Base-by-base conservation (phyloP, 2,888 invertebrate species). In the Petrolisthes manimaculis region DNA sequence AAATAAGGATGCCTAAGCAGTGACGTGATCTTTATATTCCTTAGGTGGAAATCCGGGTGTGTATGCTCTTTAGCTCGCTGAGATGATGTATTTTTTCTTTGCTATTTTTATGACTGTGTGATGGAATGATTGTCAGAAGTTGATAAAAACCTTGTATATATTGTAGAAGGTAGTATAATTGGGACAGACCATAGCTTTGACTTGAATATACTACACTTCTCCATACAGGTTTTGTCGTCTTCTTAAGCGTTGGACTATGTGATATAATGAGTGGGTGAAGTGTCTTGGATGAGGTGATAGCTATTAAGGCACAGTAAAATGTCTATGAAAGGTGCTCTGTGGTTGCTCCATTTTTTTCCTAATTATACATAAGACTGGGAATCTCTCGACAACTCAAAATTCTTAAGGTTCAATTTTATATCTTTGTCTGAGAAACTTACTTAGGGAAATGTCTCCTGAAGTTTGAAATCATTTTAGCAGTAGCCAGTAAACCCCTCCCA, bases 351-450 rank as follows among this genome's bases (percentile, higher is more conserved):
- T 71, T n/a, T 69, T 51, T n/a, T 67, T 24, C 18, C 14, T 37
- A 18, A 69, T 71, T 53, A 37, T 8, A n/a, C 8, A 83, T 69
- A 53, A 83, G 51, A 83, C n/a, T 55, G 61, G 74, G 74, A 83
- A 83, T 83, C 83, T 71, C 83, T 74, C 53, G 24, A 37, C n/a
- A 12, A n/a, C 24, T n/a, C 18, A n/a, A 71, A 12, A 83, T 54
- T 83, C 53, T 83, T n/a, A 54, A 21, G 21, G 53, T 69, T 61
- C 54, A 53, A n/a, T 18, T 74, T 69, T 83, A 74, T 74, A 54
- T 54, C 55, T 74, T 83, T 83, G 83, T 83, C 83, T 53, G 14
- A 79, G 55, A 54, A 74, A 74, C 9, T 12, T n/a, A 74, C 8
- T 24, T 21, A 79, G 55, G 79, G 3, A 24, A 79, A 18, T 37